Evolutionary conservation across 2,797 vertebrate genomes (phyloP), one percentile per base, ranked within the genome.

Genomic region (Oreochromis mossambicus): DNA sequence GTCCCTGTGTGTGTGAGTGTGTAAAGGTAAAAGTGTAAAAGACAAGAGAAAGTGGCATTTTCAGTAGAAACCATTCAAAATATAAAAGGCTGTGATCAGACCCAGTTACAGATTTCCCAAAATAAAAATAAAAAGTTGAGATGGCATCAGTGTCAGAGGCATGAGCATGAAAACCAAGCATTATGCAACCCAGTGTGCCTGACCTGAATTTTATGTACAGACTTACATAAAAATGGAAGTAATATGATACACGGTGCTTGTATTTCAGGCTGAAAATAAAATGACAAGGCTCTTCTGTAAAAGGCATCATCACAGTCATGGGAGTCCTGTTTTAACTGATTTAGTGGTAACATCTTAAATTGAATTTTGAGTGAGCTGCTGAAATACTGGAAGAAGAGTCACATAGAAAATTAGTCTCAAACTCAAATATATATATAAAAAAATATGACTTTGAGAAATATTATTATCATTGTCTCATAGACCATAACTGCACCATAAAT

Each of bases 51-150:
- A 34, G 29, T 5, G 51, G 54, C 5, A 48, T 54, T 29, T 83
- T 46, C 6, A 56, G n/a, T 10, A 75, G 48, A 76, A 86, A 80
- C 70, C 21, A 29, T 83, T 43, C 1, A 17, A 77, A 85, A 82
- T 56, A 52, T 61, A 15, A 87, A 77, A 78, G 26, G 77, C 79
- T 86, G 80, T 87, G 70, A 81, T 85, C 77, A 86, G 36, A 51
- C 43, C 21, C 58, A 21, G 61, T 11, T 34, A 78, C 61, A 63
- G 34, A 8, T 81, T 85, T 80, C 66, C 66, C 41, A 46, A 70
- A 90, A 87, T 52, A 46, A 63, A 66, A 8, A 24, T 46, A 76
- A 55, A 77, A 79, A 70, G 29, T 77, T 68, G 38, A 68, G 46
- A 61, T 26, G 41, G 14, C 54, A 43, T 38, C 41, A 51, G 17